Evolutionary conservation across 2,888 invertebrate genomes (phyloP).

Genomic region (Drosophila mimica): DNA sequence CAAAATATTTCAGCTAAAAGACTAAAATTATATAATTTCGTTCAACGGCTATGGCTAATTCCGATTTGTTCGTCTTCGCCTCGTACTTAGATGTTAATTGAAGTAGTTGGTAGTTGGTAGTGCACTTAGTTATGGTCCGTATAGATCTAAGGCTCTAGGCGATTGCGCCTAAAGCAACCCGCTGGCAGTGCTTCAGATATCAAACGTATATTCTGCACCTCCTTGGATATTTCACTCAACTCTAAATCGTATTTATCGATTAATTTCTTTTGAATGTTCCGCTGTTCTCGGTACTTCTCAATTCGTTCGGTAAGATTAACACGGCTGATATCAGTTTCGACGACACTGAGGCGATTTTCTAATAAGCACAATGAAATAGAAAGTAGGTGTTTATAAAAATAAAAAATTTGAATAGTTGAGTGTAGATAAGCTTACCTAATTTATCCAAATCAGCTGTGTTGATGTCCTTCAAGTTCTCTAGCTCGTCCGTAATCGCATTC

Average conservation of each 20-base stretch:
- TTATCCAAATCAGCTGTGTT: constrained; percentile 89
- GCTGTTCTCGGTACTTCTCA: constrained; percentile 89
- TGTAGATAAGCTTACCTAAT: constrained; percentile 84
- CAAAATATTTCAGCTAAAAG: constrained; percentile 75
- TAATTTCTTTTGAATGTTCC: constrained; percentile 89
- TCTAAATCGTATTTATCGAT: constrained; percentile 93
- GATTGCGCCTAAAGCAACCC: constrained; percentile 91
- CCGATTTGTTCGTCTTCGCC: constrained; percentile 58
- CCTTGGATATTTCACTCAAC: constrained; percentile 88
- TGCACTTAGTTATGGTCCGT: constrained; percentile 28
- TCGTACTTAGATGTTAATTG: constrained; percentile 71
- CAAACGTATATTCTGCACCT: constrained; percentile 93
- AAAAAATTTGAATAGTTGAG: background rate
- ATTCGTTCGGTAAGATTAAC: constrained; percentile 92
- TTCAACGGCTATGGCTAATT: constrained; percentile 69
- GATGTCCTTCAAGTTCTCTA: constrained; percentile 90
- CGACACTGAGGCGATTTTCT: constrained; percentile 89
- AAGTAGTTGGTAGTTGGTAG: constrained; percentile 72
- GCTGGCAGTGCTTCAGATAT: constrained; percentile 94
- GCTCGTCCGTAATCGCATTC: constrained; percentile 90
- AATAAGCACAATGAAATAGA: constrained; percentile 41
- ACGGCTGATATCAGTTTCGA: constrained; percentile 89
- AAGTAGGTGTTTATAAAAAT: background rate
- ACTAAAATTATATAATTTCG: constrained; percentile 80
- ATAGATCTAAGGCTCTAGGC: constrained; percentile 87